Conservation (phyloP, 2,113 vertebrate species). For the Nycticryphes semicollaris region DNA sequence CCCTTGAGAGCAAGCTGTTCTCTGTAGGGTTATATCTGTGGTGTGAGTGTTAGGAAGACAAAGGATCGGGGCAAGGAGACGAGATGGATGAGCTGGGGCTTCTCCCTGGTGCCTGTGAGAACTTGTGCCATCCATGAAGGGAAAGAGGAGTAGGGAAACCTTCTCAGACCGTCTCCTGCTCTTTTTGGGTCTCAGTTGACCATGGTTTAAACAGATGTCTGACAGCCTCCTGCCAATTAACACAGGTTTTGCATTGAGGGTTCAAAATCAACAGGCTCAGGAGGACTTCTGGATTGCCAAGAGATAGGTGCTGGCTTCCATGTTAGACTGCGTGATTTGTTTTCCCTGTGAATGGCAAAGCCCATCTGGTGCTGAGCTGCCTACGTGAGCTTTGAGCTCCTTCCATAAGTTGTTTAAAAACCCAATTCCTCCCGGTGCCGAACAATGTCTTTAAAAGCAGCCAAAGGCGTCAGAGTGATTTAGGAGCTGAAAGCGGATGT, state of each 20-base stretch:
- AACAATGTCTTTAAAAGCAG: not conserved
- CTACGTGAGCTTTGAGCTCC: not conserved
- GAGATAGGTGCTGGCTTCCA: not conserved
- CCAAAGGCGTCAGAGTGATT: not conserved
- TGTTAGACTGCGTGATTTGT: not conserved
- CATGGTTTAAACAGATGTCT: not conserved
- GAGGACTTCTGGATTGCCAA: not conserved
- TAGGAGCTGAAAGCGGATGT: not conserved
- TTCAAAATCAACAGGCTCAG: not conserved
- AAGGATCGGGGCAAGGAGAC: not conserved
- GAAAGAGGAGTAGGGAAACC: not conserved
- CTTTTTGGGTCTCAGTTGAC: fast-evolving
- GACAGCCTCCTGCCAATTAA: not conserved
- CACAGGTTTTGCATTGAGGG: not conserved
- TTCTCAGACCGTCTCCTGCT: not conserved
- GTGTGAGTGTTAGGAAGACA: not conserved
- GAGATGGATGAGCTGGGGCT: not conserved
- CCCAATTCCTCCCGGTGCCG: not conserved
- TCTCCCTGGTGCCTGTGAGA: not conserved
- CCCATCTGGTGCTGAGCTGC: not conserved
- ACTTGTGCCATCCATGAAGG: not conserved
- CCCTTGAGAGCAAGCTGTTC: not conserved
- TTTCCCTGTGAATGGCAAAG: not conserved
- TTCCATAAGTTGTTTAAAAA: not conserved
- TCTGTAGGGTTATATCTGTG: not conserved